Evolutionary conservation across 1,140 invertebrate species (phyloP), one percentile per base, ranked within the genome.

Genomic region (Triops longicaudatus): DNA sequence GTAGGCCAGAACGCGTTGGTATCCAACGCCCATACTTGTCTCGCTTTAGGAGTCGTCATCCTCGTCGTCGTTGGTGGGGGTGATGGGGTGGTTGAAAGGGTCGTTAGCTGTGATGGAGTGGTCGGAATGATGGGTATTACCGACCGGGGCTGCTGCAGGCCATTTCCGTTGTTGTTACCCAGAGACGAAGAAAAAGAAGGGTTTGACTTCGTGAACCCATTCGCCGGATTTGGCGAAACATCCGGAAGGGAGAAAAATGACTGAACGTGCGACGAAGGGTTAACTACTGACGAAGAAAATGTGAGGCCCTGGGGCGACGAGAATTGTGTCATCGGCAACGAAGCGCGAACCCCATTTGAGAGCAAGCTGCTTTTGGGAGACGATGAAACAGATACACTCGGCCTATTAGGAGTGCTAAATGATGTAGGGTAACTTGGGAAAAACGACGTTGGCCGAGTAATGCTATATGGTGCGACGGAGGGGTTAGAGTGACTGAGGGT

Each of bases 191-290:
- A 37, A 37, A 37, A 37, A 37, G 31, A 37, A 37, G 31, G 31
- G 31, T 10, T 22, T 17, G 50, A 63, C 17, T 63, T 63, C 10
- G 50, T 63, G 50, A 63, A 63, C 17, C 14, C 50, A 63, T 63
- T 63, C 50, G n/a, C 0, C 3, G 50, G 50, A 63, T 63, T 63
- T 2, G 50, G 50, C 50, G 50, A 22, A 22, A 63, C 50, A 22
- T 63, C 50, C 14, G 50, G 50, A n/a, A 63, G n/a, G 22, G 50
- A 63, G 50, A 63, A 63, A 63, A 63, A 63, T 63, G 50, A 63
- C 10, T 63, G 50, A 63, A 63, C 50, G 50, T 63, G 50, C 14
- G 50, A 63, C 50, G 50, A 63, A 63, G 50, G 50, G 50, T 63
- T 63, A 63, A 63, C 17, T 63, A 63, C 50, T 14, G 50, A 12